phyloP scores from a whole-genome alignment of 2,888 invertebrate genomes.

The Uropetala carovei region DNA sequence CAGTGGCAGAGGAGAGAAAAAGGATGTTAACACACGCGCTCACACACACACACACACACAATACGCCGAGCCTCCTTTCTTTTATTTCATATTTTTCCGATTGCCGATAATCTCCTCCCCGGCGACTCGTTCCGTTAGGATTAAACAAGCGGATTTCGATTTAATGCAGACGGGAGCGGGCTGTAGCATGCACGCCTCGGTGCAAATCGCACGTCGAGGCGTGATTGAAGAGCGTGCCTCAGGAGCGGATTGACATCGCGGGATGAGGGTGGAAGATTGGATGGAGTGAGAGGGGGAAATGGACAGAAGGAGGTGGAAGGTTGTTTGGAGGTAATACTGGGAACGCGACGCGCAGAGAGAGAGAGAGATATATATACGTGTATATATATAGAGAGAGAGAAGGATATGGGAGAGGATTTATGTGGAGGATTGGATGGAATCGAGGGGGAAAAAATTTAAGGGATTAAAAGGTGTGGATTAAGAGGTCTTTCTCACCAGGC shows the following conservation, averaged over 20 bases:
- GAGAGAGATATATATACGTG: no score
- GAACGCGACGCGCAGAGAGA: background rate
- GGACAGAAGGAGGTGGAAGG: background rate
- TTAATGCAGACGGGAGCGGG: conserved; percentile 17
- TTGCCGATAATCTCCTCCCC: conserved; percentile 6
- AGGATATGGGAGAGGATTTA: background rate
- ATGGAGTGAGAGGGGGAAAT: background rate
- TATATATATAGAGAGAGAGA: no score
- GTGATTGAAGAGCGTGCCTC: conserved; percentile 29
- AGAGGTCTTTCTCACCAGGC: background rate
- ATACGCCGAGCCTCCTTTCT: background rate
- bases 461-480: background rate
- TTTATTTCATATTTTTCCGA: background rate
- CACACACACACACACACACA: background rate
- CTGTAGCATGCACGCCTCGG: conserved; percentile 8
- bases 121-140: conserved; percentile 19
- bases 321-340: background rate
- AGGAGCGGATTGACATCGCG: conserved; percentile 7
- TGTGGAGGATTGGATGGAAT: background rate
- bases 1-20: background rate
- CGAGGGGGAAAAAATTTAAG: background rate
- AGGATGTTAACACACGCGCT: background rate
- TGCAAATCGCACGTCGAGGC: background rate
- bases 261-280: background rate
- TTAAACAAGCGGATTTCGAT: conserved; percentile 21